Conservation (phyloP, 2,797 vertebrate genomes). For the Chelidonichthys spinosus region DNA sequence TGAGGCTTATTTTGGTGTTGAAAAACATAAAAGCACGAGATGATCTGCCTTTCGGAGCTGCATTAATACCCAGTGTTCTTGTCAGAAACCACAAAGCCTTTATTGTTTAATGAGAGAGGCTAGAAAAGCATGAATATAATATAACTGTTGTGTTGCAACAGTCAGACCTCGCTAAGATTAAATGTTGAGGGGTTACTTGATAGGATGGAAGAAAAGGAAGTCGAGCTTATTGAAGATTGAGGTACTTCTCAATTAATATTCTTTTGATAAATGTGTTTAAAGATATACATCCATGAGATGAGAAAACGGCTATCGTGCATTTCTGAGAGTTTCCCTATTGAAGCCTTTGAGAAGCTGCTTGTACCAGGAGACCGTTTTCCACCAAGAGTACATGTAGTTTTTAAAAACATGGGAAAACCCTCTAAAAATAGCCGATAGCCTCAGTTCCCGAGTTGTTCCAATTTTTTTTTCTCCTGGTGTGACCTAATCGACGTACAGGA, state of each 20-base stretch:
- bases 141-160: constrained; percentile 5
- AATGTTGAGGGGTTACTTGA: neutral
- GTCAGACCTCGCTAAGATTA: neutral
- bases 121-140: constrained; percentile 11
- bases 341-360: constrained; percentile 31
- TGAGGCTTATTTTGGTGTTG: constrained; percentile 33
- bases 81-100: constrained; percentile 34
- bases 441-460: neutral
- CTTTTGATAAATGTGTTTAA: neutral
- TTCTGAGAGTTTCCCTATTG: constrained; percentile 18
- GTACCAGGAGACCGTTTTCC: constrained; percentile 22
- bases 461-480: neutral
- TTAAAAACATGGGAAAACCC: neutral
- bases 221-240: constrained; percentile 3
- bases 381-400: neutral
- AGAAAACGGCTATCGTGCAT: constrained; percentile 1
- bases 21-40: constrained; percentile 38
- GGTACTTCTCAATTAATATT: neutral
- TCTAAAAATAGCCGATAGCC: too few relatives aligned
- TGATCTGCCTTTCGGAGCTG: constrained; percentile 24
- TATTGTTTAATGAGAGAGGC: constrained; percentile 9
- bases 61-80: constrained; percentile 31
- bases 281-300: constrained; percentile 1
- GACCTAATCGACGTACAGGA: too few relatives aligned
- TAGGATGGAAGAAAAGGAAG: neutral